A percentile compares a stretch with the other conserved stretches of the same genome.
Evolutionary conservation across 2,113 vertebrate genomes (phyloP).

Genomic region (Muscicapa adusta): DNA sequence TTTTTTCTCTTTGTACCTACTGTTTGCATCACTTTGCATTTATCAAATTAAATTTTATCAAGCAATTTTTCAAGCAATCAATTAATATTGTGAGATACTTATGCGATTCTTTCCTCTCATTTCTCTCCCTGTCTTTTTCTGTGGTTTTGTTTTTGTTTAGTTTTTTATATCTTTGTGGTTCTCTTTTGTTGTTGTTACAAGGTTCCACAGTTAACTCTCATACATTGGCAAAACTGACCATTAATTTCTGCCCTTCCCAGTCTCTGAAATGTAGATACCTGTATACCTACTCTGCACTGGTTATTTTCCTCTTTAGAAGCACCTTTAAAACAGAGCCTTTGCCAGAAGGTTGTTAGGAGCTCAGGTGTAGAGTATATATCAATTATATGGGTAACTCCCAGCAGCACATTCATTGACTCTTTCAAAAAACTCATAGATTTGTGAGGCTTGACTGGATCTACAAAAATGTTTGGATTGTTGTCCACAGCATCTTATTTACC

Average conservation of each 20-base stretch:
- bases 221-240: neutral
- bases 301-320: neutral
- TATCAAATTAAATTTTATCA: neutral
- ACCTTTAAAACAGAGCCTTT: neutral
- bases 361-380: neutral
- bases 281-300: neutral
- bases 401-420: neutral
- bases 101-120: neutral
- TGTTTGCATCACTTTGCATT: neutral
- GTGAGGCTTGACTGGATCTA: neutral
- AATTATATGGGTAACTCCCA: neutral
- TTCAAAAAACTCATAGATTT: neutral
- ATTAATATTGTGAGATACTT: neutral
- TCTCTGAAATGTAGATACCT: neutral
- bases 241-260: neutral
- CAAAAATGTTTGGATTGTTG: neutral
- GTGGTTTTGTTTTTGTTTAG: no score
- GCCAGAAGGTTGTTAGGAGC: neutral
- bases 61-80: neutral
- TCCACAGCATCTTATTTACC: neutral
- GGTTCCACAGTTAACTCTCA: neutral
- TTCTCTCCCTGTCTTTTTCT: neutral
- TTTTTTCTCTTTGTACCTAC: neutral
- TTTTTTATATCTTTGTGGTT: neutral
- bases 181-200: no score